Base-by-base conservation (phyloP, 2,113 vertebrate species). In the Empidonax traillii region DNA sequence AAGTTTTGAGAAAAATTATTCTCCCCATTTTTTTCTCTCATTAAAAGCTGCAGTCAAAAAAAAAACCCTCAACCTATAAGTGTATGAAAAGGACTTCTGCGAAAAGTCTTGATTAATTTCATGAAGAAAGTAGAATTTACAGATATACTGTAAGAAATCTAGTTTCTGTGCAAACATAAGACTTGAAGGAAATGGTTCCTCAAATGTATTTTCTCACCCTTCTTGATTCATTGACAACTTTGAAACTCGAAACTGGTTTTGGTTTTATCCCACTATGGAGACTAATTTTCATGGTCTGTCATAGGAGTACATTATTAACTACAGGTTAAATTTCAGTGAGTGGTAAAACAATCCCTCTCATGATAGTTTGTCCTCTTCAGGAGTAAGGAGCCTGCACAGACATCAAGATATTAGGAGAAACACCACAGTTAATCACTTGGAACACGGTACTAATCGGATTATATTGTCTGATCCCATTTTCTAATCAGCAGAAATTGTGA, bases 301-400 rank as follows among this genome's bases (percentile, higher is more conserved):
- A 10, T 17, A 89, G 46, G 59, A 94, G 33, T 28, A 33, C 14
- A 3, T 89, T 63, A 63, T 87, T 87, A 85, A 68, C 14, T 17
- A 28, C 43, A 81, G 86, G 24, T 84, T 95, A 49, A 67, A 75
- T 87, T 90, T 94, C 89, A 93, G 74, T 27, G 80, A 85, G 14
- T 56, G 52, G 52, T 75, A 78, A 87, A 89, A 46, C 56, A 85
- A 65, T 82, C 27, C 58, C 47, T 85, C 35, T 72, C 14, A 7
- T 61, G 53, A 68, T 44, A 62, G 23, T n/a, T 31, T 87, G 46
- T 72, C 55, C 20, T 75, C 7, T 86, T 51, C 53, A 69, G 74
- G 41, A 92, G 56, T 8, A 59, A 79, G 44, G 11, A 90, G 16
- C 47, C 52, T 84, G 51, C 65, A 62, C 51, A 86, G 76, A 18